phyloP scores from a whole-genome alignment of 2,797 vertebrate genomes.

The Alcedo quadribrachys region DNA sequence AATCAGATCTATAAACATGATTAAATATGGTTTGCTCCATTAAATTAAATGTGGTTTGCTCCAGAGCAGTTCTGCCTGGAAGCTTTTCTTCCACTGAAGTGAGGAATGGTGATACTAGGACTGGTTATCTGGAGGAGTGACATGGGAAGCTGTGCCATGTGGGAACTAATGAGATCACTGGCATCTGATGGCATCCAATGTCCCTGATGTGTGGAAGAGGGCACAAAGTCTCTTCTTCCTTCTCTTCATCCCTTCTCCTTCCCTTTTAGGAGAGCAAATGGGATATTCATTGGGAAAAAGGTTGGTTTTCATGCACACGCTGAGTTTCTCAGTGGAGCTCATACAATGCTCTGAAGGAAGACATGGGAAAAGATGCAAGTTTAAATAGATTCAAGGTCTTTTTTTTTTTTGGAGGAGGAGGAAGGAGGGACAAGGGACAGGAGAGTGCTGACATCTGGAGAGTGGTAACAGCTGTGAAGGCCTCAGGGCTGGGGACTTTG shows the following conservation, averaged over 20 bases:
- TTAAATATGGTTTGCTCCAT: background rate
- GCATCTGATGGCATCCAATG: background rate
- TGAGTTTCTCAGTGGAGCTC: background rate
- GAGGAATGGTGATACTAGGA: background rate
- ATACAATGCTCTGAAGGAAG: background rate
- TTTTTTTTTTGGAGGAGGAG: background rate
- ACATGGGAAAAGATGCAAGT: background rate
- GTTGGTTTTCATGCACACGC: rapidly evolving
- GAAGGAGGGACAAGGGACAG: slow-evolving; percentile 24
- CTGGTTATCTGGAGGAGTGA: background rate
- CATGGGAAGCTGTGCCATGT: background rate
- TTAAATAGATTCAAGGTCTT: background rate
- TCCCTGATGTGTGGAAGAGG: background rate
- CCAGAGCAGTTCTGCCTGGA: background rate
- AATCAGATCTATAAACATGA: background rate
- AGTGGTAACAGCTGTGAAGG: slow-evolving; percentile 18
- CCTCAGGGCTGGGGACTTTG: background rate
- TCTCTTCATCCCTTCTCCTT: background rate
- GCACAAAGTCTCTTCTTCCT: background rate
- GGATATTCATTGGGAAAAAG: background rate
- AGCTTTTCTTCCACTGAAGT: background rate
- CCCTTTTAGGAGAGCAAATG: rapidly evolving
- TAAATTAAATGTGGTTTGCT: background rate
- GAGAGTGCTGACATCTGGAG: background rate
- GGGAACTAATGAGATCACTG: background rate